Base-by-base conservation (phyloP, 1,140 invertebrate genomes). In the Drosophila micromelanica region DNA sequence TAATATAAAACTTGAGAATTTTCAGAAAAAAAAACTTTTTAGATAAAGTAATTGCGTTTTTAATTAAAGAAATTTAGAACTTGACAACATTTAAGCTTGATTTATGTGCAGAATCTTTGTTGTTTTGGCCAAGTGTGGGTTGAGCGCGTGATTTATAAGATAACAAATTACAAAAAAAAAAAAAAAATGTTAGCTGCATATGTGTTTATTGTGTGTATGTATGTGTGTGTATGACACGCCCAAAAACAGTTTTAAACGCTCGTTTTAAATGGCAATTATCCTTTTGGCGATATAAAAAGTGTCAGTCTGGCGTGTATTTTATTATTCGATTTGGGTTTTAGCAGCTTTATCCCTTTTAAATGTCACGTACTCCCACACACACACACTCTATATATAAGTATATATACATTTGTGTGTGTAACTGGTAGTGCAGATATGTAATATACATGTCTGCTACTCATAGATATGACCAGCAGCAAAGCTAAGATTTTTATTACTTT, bases 401-500 rank as follows among this genome's bases (percentile, higher is more conserved):
- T 30, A 57, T 48, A 42, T 64, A 42, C 65, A 57, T 65, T 17
- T 63, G 6, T 54, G 15, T 35, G 32, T 35, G 8, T 35, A 35
- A 27, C 27, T 27, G 32, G 20, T 27, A 30, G 17, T 40, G 1
- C 13, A 52, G 43, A 40, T 60, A 30, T 62, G 45, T 42, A 43
- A 63, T 63, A 67, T 75, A 81, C 74, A 78, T 81, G 84, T 79
- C 78, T 87, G 82, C 65, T 64, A 69, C 82, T 73, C 74, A 69
- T 61, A 82, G 82, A 87, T 86, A 86, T 76, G 73, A 65, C 67
- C 73, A 73, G 51, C 59, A 61, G 64, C 46, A 74, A 49, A 75
- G 72, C 76, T 82, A 89, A 89, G 84, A 87, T 87, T 87, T 87
- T 89, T 87, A 87, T 87, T 87, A 87, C 82, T 87, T 89, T 87